Base-by-base conservation (phyloP, 2,113 vertebrate genomes). In the Xiphias gladius region DNA sequence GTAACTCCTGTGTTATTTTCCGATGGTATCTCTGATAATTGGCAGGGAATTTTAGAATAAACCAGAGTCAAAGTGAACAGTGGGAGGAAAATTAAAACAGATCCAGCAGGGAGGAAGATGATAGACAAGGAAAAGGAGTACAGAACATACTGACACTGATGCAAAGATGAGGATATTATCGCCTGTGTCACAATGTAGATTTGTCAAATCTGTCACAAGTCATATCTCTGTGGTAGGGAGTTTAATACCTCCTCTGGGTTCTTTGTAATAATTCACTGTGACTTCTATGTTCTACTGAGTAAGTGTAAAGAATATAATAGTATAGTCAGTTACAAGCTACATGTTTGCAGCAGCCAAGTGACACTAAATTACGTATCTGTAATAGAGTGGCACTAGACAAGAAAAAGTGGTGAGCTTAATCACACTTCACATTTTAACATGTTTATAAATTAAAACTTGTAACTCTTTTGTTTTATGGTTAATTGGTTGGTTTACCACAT, bases 121-220 rank as follows among this genome's bases (percentile, higher is more conserved):
- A 86, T 20, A 86, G 70, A 84, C 86, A 84, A 43, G 64, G 52
- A 57, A 76, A 81, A 61, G 72, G 81, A 80, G 86, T 84, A 82
- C 61, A 79, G 81, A 68, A 46, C 1, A 46, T 19, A 32, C 57
- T 11, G 54, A 73, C 72, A 73, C 76, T 71, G 82, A 87, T 50
- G 82, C 68, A 66, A 35, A 87, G 41, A 87, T 52, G 61, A 79
- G 69, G 77, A 78, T 71, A 74, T 70, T 46, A 79, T 61, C n/a
- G 4, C 22, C 26, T 14, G 32, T 73, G 55, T 86, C 73, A 80
- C 24, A 62, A 63, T 0, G 35, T 26, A 71, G 59, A 85, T 86
- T 73, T 86, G 59, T 73, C 59, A 82, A 80, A 80, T 80, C 62
- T 70, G 8, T 82, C 69, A 62, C 52, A 50, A 71, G 74, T 46